Evolutionary conservation across 2,113 vertebrate genomes (phyloP), one percentile per base, ranked within the genome.

Genomic region (Pollachius pollachius): DNA sequence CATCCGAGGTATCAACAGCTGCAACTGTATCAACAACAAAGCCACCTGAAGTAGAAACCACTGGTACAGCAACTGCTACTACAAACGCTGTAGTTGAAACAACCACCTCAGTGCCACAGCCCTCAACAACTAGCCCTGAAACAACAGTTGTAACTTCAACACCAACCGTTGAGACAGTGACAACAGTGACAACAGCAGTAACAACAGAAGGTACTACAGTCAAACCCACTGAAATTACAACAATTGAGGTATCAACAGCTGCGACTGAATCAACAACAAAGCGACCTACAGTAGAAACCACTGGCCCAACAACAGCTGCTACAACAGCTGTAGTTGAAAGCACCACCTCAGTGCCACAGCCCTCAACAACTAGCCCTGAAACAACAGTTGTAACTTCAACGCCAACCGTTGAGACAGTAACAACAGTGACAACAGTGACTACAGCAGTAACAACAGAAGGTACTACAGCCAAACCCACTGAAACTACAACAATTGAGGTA

Each of bases 231-330:
- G 21, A 23, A 23, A 23, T 2, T 23, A 1, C 2, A 1, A 23
- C 21, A 23, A 23, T 18, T 1, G 48, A 15, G 3, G 8, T 18
- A 7, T 25, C 68, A 19, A 62, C 59, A 57, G 16, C 11, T 6
- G 1, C 52, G 1, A 63, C 60, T 23, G 23, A 25, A 17, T 17
- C 52, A 0, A 0, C 0, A 0, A 0, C 19, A 0, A 0, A 4
- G 0, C 30, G 0, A 19, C 64, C 12, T 23, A 23, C 1, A 23
- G 21, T 1, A 0, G 70, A 27, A 23, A 23, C 21, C 21, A 23
- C 21, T 23, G 21, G 21, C 21, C 1, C 21, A 23, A 23, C 21
- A 23, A 23, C 21, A 1, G 21, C 21, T 23, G 21, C 21, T 23
- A 23, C 21, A 23, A 23, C 21, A 23, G 21, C 21, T 23, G 21